phyloP scores from a whole-genome alignment of 2,797 vertebrate genomes.

The Pantherophis vulpinus region DNA sequence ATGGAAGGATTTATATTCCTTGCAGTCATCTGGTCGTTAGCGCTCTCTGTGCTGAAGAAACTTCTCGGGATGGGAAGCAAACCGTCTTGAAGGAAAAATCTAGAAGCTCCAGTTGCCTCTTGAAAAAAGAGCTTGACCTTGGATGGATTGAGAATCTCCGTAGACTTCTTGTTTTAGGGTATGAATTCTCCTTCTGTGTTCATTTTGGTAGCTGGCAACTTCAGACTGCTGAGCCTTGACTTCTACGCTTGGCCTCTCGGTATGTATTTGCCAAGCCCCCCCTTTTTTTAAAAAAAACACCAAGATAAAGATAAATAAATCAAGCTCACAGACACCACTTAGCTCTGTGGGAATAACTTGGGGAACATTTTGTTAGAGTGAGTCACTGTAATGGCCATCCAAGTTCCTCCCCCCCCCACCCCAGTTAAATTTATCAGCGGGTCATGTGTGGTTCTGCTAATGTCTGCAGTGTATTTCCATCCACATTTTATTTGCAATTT shows the following conservation, averaged over 20 bases:
- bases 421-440: neutral
- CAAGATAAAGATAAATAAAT: neutral
- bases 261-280: neutral
- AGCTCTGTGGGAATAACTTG: neutral
- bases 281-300: neutral
- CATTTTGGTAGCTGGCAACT: neutral
- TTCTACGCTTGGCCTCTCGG: neutral
- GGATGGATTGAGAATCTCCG: neutral
- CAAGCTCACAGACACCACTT: neutral
- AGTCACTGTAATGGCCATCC: neutral
- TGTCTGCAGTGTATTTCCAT: neutral
- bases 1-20: neutral
- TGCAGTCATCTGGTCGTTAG: neutral
- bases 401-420: neutral
- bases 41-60: neutral
- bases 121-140: neutral
- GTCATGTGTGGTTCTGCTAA: neutral
- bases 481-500: neutral
- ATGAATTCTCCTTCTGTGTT: neutral
- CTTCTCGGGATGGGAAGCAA: neutral
- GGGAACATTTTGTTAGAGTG: neutral
- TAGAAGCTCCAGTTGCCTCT: neutral
- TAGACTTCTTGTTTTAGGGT: neutral
- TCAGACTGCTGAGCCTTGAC: neutral
- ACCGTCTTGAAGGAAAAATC: neutral